Conservation (phyloP, 2,797 vertebrate genomes). For the Tympanoctomys barrerae region DNA sequence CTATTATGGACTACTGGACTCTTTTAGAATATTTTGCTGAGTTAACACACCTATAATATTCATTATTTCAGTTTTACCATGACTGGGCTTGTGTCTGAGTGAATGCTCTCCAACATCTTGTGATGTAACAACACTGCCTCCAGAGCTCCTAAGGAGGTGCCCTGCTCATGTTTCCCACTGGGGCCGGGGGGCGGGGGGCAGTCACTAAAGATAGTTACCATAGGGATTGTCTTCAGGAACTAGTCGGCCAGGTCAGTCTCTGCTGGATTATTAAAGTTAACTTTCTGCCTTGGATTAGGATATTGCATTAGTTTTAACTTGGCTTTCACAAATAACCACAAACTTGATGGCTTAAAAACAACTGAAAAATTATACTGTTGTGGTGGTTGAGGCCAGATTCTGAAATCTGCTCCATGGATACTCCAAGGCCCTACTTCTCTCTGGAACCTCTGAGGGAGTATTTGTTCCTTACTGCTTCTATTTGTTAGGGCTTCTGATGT, state of each 20-base stretch:
- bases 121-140: not conserved
- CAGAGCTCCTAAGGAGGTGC: not conserved
- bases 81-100: not conserved
- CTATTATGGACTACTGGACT: too few relatives aligned
- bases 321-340: not conserved
- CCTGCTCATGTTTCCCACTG: not conserved
- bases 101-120: not conserved
- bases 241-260: not conserved
- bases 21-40: too few relatives aligned
- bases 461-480: not conserved
- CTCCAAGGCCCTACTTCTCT: not conserved
- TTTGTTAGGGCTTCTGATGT: not conserved
- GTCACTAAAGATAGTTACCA: not conserved
- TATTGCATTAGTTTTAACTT: not conserved
- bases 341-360: not conserved
- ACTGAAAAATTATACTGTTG: not conserved
- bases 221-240: not conserved
- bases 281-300: not conserved
- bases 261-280: not conserved
- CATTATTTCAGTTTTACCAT: not conserved
- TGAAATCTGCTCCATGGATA: not conserved
- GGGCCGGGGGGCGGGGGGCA: too few relatives aligned
- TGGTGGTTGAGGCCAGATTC: not conserved
- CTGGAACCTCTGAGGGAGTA: not conserved
- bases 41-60: too few relatives aligned